phyloP scores from a whole-genome alignment of 1,140 invertebrate genomes.

The Drosophila lacertosa region DNA sequence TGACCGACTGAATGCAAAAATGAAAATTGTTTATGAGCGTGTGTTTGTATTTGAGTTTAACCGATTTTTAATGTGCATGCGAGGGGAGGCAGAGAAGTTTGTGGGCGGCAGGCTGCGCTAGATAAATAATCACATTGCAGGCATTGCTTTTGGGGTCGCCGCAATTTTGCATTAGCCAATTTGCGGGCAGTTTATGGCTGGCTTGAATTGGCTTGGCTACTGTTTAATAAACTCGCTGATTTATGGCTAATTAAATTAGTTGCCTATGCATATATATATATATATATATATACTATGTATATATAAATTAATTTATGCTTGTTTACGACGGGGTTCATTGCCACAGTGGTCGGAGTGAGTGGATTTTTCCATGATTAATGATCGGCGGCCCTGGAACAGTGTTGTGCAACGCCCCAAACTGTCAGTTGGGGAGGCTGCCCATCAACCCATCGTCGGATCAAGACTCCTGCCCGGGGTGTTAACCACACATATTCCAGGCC shows the following conservation, averaged over 20 bases:
- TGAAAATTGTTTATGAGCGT: conserved; percentile 74
- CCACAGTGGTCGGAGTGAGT: conserved; percentile 41
- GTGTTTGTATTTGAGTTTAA: conserved; percentile 63
- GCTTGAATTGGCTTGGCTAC: conserved; percentile 71
- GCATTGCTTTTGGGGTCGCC: conserved; percentile 61
- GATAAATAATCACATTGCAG: conserved; percentile 62
- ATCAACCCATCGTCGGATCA: conserved; percentile 62
- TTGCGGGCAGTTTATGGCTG: conserved; percentile 78
- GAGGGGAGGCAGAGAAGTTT: conserved; percentile 3
- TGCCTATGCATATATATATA: too few relatives aligned
- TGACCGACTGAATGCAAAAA: conserved; percentile 49
- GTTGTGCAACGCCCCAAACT: conserved; percentile 59
- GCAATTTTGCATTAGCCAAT: conserved; percentile 77
- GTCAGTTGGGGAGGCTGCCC: conserved; percentile 68
- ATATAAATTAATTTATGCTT: conserved; percentile 77
- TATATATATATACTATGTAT: too few relatives aligned
- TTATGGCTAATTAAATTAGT: conserved; percentile 81
- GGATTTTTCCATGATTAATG: conserved; percentile 72
- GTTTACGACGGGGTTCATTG: conserved; percentile 69
- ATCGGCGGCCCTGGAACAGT: conserved; percentile 62
- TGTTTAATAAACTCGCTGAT: conserved; percentile 82
- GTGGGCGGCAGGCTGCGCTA: conserved; percentile 59
- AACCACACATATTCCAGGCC: conserved; percentile 48
- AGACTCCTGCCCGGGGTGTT: conserved; percentile 56
- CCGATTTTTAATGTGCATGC: conserved; percentile 75